Percentiles rank a stretch among this genome's conserved stretches.
Conservation (phyloP, 2,797 vertebrate genomes). For the Novumbra hubbsi region DNA sequence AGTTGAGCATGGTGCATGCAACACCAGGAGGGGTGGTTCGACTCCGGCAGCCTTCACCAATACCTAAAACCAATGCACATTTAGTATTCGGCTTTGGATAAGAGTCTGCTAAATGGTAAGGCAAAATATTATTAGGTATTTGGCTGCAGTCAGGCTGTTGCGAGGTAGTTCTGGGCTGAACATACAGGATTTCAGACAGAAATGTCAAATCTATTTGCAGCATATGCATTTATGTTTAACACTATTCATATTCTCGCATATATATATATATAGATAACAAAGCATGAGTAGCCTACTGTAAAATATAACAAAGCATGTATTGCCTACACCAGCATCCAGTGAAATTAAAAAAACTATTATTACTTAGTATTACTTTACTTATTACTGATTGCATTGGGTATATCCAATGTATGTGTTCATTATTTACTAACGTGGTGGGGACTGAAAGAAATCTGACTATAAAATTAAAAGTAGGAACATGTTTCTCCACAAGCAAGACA, state of each 20-base stretch:
- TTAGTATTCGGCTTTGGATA: too few relatives aligned
- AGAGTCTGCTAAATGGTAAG: too few relatives aligned
- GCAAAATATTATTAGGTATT: constrained; percentile 22
- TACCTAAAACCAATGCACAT: too few relatives aligned
- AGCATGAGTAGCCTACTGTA: background rate
- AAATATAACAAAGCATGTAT: background rate
- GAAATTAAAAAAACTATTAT: constrained; percentile 1
- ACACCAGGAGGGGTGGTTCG: too few relatives aligned
- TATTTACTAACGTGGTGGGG: too few relatives aligned
- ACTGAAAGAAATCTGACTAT: too few relatives aligned
- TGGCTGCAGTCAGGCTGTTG: constrained; percentile 43
- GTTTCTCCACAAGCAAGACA: too few relatives aligned
- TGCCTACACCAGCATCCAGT: background rate
- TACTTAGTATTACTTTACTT: constrained; percentile 23
- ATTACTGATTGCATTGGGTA: background rate
- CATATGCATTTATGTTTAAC: background rate
- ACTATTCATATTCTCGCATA: background rate
- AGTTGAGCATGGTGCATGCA: too few relatives aligned
- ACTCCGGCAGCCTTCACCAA: too few relatives aligned
- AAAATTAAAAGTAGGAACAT: too few relatives aligned
- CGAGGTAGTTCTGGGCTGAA: background rate
- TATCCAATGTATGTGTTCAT: too few relatives aligned
- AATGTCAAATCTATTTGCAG: background rate
- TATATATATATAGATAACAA: background rate
- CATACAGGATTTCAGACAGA: background rate